Percentiles rank a stretch among this genome's conserved stretches.
These are phyloP conservation scores for Trachymyrmex septentrionalis DNA, from an alignment of 1,140 invertebrate species.

Conservation along the genomic window DNA sequence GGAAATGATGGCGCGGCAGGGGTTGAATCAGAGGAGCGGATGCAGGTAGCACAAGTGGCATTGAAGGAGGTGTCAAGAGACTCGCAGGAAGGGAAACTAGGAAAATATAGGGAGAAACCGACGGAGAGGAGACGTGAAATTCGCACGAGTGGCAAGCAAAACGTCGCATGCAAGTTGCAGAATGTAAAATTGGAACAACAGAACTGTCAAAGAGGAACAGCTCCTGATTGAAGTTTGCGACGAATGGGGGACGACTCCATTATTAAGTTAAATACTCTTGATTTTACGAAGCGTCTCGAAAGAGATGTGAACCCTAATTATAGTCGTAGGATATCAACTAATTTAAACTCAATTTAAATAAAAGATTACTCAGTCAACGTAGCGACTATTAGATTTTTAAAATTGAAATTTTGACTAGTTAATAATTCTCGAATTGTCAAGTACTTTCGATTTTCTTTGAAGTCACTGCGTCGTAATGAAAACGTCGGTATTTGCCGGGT, in stretches of 20 bases:
- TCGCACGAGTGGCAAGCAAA: not conserved
- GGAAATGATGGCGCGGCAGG: constrained; percentile 46
- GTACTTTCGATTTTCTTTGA: not conserved
- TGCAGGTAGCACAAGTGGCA: not conserved
- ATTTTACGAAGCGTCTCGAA: not conserved
- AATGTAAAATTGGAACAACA: not conserved
- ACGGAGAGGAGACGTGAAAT: constrained; percentile 7
- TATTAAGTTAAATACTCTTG: not conserved
- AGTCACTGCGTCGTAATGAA: not conserved
- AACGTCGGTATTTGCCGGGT: constrained; percentile 1
- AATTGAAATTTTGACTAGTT: not conserved
- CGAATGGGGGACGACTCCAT: not conserved
- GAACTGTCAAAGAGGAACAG: not conserved
- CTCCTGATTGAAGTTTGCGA: not conserved
- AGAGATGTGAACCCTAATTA: not conserved
- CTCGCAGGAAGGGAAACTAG: not conserved
- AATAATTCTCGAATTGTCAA: constrained; percentile 11
- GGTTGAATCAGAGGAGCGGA: not conserved
- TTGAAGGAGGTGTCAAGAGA: not conserved
- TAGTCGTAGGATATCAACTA: not conserved
- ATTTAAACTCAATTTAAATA: constrained; percentile 5
- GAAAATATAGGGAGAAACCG: constrained; percentile 20
- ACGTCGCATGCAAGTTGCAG: not conserved
- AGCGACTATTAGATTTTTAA: not conserved
- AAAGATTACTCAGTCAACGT: not conserved